A percentile compares a stretch with the other conserved stretches of the same genome.
phyloP scores from a whole-genome alignment of 2,797 vertebrate species.

The Pantherophis alleghaniensis region DNA sequence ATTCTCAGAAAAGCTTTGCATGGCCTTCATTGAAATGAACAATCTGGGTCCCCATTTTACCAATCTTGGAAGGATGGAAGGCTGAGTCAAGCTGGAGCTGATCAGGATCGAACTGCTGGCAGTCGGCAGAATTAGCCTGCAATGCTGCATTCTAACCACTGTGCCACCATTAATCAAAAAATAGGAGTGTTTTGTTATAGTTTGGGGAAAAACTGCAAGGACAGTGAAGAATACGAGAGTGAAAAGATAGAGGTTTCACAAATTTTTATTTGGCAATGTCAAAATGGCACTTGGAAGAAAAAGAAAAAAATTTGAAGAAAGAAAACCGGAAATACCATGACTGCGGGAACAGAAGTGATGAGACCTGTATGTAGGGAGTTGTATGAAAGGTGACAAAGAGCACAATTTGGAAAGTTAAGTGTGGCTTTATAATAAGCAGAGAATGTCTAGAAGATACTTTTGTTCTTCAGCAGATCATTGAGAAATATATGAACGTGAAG shows the following conservation, averaged over 20 bases:
- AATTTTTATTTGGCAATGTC: background rate
- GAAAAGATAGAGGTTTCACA: background rate
- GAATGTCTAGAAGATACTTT: background rate
- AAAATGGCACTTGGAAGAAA: background rate
- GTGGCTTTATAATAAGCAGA: background rate
- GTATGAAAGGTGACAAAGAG: background rate
- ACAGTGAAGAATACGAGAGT: background rate
- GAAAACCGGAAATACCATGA: background rate
- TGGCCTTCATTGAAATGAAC: background rate
- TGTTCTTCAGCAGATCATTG: background rate
- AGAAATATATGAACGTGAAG: background rate
- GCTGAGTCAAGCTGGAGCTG: background rate
- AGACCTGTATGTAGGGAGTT: background rate
- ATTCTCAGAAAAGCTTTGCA: background rate
- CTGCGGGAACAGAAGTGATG: background rate
- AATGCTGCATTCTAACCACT: background rate
- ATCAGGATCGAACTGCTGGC: background rate
- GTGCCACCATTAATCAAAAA: background rate
- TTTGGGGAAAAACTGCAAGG: background rate
- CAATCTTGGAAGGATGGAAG: background rate
- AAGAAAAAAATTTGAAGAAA: background rate
- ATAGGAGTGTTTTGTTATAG: background rate
- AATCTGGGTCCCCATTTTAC: background rate
- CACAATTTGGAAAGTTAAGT: background rate
- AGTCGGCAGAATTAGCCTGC: background rate